Evolutionary conservation across 2,113 vertebrate species (phyloP).

Genomic region (Hypomesus transpacificus): DNA sequence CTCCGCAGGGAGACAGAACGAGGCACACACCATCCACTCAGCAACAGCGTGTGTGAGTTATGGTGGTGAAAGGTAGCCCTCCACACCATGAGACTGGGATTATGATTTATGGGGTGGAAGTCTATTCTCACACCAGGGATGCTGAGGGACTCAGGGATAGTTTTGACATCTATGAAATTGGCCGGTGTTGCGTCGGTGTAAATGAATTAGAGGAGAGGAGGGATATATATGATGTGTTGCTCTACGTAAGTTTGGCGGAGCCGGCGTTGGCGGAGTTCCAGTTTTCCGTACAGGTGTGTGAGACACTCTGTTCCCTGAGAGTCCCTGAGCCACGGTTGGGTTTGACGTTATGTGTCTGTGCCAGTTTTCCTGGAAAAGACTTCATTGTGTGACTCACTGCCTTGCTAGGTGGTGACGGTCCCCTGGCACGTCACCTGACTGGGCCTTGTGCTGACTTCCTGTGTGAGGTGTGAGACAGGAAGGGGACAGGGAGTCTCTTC

Average conservation of each 20-base stretch:
- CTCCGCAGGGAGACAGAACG: not conserved
- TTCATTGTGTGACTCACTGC: too few species aligned
- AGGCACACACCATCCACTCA: not conserved
- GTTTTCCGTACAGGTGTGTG: too few species aligned
- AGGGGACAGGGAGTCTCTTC: not conserved
- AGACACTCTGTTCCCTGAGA: too few species aligned
- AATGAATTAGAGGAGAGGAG: slow-evolving; percentile 1
- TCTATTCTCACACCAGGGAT: not conserved
- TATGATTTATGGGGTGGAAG: slow-evolving; percentile 11
- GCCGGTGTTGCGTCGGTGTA: slow-evolving; percentile 5
- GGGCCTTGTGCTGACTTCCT: not conserved
- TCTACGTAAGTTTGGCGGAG: not conserved
- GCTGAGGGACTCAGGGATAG: slow-evolving; percentile 4
- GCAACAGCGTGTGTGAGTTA: not conserved
- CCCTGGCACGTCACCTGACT: too few species aligned
- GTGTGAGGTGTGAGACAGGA: not conserved
- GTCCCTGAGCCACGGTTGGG: too few species aligned
- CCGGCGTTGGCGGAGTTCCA: too few species aligned
- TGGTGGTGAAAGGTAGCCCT: slow-evolving; percentile 1
- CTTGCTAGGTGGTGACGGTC: too few species aligned
- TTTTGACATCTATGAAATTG: slow-evolving; percentile 15
- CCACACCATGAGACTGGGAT: not conserved
- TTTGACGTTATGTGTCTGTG: too few species aligned
- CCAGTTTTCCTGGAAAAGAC: too few species aligned
- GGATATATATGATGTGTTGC: not conserved